These are phyloP conservation scores for Artemisiospiza belli DNA, from an alignment of 2,113 vertebrate species.

Conservation along the genomic window DNA sequence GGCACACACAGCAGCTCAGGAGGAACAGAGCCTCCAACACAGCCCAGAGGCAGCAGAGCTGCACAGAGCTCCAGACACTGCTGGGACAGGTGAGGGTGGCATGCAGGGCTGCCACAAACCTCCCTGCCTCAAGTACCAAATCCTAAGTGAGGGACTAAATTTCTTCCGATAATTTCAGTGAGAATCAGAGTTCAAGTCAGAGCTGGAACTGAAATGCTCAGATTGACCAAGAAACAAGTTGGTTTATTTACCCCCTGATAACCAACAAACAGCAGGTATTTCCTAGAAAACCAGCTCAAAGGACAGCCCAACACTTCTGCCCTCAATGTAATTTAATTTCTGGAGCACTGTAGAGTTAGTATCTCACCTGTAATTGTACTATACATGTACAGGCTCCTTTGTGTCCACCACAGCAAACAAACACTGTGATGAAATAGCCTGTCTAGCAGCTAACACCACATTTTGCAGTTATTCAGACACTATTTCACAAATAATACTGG, in stretches of 20 bases:
- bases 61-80: background rate
- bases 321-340: background rate
- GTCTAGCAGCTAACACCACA: background rate
- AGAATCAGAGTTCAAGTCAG: background rate
- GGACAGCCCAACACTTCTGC: background rate
- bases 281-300: background rate
- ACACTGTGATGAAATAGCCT: background rate
- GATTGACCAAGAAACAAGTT: background rate
- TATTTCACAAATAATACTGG: background rate
- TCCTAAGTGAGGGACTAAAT: background rate
- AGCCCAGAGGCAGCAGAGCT: background rate
- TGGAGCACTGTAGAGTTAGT: background rate
- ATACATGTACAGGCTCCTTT: background rate
- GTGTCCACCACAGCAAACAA: background rate
- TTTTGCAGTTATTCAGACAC: background rate
- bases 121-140: background rate
- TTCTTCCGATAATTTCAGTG: background rate
- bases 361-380: background rate
- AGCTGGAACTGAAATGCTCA: background rate
- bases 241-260: background rate
- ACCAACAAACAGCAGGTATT: background rate
- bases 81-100: background rate
- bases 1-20: background rate
- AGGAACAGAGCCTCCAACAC: fast-evolving
- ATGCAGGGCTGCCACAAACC: background rate